These are phyloP conservation scores for Zalophus californianus DNA, from an alignment of 2,797 vertebrate genomes.

Conservation along the genomic window DNA sequence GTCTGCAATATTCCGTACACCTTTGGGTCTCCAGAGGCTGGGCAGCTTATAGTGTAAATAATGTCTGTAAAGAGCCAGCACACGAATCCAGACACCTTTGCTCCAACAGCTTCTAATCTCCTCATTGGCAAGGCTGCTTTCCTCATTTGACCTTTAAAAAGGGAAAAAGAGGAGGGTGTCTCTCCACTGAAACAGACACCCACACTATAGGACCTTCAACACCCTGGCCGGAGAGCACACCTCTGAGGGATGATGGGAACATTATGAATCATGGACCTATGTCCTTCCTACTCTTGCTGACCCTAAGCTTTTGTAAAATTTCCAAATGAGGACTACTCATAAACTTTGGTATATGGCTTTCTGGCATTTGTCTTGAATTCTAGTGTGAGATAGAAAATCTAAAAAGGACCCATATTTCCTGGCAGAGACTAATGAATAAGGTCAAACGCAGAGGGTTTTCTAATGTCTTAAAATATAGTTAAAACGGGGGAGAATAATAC, in stretches of 20 bases:
- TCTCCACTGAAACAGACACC: not conserved
- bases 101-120: not conserved
- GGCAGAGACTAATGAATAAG: not conserved
- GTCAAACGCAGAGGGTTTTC: not conserved
- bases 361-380: not conserved
- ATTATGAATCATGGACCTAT: not conserved
- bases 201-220: not conserved
- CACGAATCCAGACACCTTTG: not conserved
- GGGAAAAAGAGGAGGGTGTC: not conserved
- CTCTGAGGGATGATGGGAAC: not conserved
- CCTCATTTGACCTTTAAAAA: not conserved
- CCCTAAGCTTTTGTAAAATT: not conserved
- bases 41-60: not conserved
- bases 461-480: not conserved
- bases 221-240: not conserved
- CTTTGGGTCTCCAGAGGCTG: not conserved
- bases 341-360: not conserved
- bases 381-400: not conserved
- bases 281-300: not conserved
- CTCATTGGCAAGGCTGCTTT: not conserved
- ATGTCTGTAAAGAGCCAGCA: not conserved
- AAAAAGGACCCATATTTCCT: not conserved
- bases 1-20: not conserved
- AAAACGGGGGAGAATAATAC: not conserved
- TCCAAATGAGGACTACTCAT: not conserved